A percentile compares a stretch with the other conserved stretches of the same genome.
phyloP scores from a whole-genome alignment of 1,140 invertebrate genomes.

The Rhizoglyphus robini region DNA sequence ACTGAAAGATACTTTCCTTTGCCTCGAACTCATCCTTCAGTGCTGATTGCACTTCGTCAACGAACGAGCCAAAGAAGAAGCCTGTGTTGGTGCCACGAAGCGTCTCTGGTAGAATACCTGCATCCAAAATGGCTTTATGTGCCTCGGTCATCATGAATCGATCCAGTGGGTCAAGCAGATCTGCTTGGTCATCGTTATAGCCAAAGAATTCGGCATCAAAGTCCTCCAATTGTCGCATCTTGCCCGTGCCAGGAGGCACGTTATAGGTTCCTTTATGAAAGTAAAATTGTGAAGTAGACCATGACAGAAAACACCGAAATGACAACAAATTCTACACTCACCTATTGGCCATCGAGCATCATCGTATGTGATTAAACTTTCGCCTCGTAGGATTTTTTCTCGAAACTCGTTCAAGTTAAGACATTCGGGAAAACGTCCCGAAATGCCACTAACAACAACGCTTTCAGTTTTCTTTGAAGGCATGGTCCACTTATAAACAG shows the following conservation, averaged over 20 bases:
- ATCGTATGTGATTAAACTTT: constrained; percentile 49
- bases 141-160: constrained; percentile 73
- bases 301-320: not conserved
- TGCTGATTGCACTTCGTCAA: constrained; percentile 23
- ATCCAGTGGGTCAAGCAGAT: constrained; percentile 76
- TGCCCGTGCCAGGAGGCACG: constrained; percentile 67
- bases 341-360: constrained; percentile 24
- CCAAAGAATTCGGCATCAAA: constrained; percentile 91
- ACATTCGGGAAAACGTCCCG: constrained; percentile 75
- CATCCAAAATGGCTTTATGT: constrained; percentile 82
- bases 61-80: constrained; percentile 74
- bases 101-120: constrained; percentile 44
- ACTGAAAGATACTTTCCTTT: constrained; percentile 52
- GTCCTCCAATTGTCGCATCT: constrained; percentile 67
- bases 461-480: constrained; percentile 43
- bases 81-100: constrained; percentile 54
- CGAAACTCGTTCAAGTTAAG: constrained; percentile 75
- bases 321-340: not conserved
- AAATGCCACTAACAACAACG: constrained; percentile 74
- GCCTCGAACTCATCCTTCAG: not conserved
- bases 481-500: too few species aligned
- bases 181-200: constrained; percentile 75
- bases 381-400: constrained; percentile 55
- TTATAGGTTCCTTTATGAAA: constrained; percentile 40
- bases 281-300: not conserved